Base-by-base conservation (phyloP, 2,113 vertebrate genomes). In the Takifugu bimaculatus region DNA sequence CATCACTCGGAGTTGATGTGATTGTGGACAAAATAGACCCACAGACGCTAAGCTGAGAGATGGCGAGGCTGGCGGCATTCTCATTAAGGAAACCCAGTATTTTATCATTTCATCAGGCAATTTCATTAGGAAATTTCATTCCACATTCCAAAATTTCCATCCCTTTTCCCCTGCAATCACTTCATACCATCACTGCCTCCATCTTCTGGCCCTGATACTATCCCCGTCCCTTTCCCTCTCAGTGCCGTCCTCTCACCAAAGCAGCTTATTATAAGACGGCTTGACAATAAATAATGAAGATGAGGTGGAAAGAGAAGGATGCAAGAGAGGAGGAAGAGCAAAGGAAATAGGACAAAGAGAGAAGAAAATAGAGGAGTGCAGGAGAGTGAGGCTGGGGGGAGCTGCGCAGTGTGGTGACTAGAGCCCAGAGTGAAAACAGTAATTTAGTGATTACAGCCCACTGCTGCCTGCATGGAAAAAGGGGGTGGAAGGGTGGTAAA, bases 361-460 rank as follows among this genome's bases (percentile, higher is more conserved):
- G 44, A 53, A 29, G 53, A 55, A 51, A 63, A 71, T 29, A 56
- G 69, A 52, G n/a, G 60, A 45, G 47, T 63, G 58, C 44, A 57
- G 52, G 60, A 65, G 54, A 57, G 60, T 26, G 65, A 67, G 61
- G 78, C 1, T 54, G 54, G 44, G 68, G 57, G 59, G 62, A 55
- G 80, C 73, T 64, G 61, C 55, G 61, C 52, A 65, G 66, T 81
- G 78, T 85, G 73, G 74, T 71, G 85, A 85, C 79, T 82, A 58
- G 77, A 81, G 77, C 77, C 15, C 55, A 76, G 75, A 83, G 69
- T 78, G 83, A 87, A 90, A 91, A 90, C 81, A 90, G 88, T 88
- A 83, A 89, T 89, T 90, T 90, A 80, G 80, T 89, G 82, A 91
- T 90, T 90, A 89, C 72, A 80, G 74, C 74, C 78, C 80, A 79